Conservation (phyloP, 64 coral and sea anemone species). For the Montipora efflorescens region DNA sequence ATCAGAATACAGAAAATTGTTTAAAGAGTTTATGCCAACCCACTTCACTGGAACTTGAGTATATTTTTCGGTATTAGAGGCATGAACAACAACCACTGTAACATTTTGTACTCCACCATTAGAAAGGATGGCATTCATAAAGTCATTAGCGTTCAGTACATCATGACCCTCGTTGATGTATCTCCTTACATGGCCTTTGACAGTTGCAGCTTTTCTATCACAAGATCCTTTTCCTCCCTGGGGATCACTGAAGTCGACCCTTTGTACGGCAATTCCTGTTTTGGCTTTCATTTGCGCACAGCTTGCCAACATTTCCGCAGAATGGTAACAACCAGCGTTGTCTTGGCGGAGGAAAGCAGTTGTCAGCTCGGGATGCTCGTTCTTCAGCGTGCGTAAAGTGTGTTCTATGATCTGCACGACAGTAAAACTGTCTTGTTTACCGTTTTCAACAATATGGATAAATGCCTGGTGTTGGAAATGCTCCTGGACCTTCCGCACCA, state of each 20-base stretch:
- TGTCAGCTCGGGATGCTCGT: conserved; percentile 17
- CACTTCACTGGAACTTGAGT: background rate
- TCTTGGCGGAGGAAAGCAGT: background rate
- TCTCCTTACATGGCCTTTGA: background rate
- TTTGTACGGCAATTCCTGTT: conserved; percentile 11
- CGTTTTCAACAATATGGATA: no score
- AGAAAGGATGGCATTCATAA: background rate
- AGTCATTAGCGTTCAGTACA: background rate
- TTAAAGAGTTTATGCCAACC: no score
- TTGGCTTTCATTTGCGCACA: conserved; percentile 1
- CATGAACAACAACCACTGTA: background rate
- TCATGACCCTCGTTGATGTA: conserved; percentile 5
- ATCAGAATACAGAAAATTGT: conserved; percentile 1
- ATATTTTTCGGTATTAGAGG: background rate
- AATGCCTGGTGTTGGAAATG: no score
- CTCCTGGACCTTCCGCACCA: no score
- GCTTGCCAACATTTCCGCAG: background rate
- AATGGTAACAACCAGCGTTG: conserved; percentile 42
- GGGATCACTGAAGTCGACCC: conserved; percentile 28
- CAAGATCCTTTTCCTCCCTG: background rate
- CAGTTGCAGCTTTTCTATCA: background rate
- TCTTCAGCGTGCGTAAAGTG: background rate
- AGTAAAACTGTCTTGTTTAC: no score
- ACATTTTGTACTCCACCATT: background rate
- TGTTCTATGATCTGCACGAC: background rate